Base-by-base conservation (phyloP, 2,888 invertebrate species). In the Parnassius smintheus region DNA sequence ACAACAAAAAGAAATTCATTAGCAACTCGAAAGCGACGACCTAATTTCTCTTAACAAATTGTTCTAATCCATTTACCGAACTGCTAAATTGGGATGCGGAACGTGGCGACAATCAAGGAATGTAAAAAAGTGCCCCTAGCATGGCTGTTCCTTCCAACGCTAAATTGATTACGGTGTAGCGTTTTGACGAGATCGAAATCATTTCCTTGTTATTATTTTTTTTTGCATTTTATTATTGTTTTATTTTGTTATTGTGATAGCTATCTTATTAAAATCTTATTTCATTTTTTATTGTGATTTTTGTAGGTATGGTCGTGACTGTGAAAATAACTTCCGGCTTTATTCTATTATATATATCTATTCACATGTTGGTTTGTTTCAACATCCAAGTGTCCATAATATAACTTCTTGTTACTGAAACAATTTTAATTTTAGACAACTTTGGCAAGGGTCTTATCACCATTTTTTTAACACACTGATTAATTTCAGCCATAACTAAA, bases 11-110 rank as follows among this genome's bases (percentile, higher is more conserved):
- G 56, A 59, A 59, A 59, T 56, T 59, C 50, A 48, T 48, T 54
- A 59, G 58, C 62, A 44, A 56, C 59, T 41, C 58, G 56, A 59
- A 59, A n/a, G 55, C 59, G 51, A 56, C 63, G 63, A 57, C 77
- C 81, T 76, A 62, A 81, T 81, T 83, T 82, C 76, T 78, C 63
- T 75, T 73, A 79, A 82, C 77, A 79, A 83, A 80, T 80, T 79
- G 78, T 78, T 76, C 75, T 81, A 82, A 83, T 83, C 80, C 80
- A 83, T 82, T 83, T 81, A 78, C 73, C 70, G 68, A 75, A 78
- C 73, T 73, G 76, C 72, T 70, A 74, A 82, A 80, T 80, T 78
- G 78, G 72, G 62, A 63, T 63, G 59, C 63, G 63, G 59, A 63
- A 65, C 68, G 64, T 61, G 62, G 57, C 51, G 61, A 65, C 65